phyloP scores from a whole-genome alignment of 2,797 vertebrate species.

The Eremophila alpestris region DNA sequence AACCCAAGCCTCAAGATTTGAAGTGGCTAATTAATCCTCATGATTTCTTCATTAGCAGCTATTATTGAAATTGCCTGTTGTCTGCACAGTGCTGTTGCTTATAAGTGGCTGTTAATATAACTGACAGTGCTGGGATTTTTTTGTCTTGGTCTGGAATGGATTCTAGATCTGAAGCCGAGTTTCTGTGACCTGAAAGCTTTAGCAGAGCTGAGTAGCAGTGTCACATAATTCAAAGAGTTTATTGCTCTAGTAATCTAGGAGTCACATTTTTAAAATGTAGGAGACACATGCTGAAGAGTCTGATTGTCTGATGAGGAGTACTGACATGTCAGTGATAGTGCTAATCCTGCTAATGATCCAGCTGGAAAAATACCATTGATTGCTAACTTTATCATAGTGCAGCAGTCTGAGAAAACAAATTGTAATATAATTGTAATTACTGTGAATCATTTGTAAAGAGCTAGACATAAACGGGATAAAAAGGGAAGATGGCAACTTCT shows the following conservation, averaged over 20 bases:
- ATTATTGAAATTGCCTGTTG: not conserved
- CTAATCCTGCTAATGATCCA: not conserved
- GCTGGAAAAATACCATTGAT: not conserved
- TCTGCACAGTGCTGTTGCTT: not conserved
- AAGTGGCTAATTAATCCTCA: not conserved
- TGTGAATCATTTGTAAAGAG: not conserved
- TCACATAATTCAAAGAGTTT: not conserved
- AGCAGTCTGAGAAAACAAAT: not conserved
- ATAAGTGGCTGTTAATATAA: not conserved
- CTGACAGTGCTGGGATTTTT: not conserved
- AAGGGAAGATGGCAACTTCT: not conserved
- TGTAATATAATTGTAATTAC: not conserved
- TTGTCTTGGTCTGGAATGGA: not conserved
- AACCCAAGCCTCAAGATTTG: not conserved
- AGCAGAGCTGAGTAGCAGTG: not conserved
- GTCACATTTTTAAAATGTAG: not conserved
- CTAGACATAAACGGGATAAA: not conserved
- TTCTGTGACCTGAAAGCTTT: not conserved
- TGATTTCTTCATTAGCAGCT: not conserved
- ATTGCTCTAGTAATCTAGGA: not conserved
- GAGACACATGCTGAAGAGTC: not conserved
- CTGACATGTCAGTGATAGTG: not conserved
- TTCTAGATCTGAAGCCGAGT: not conserved
- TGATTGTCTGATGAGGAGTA: not conserved
- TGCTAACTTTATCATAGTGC: not conserved